Conservation (phyloP, 2,797 vertebrate species). For the Enoplosus armatus region DNA sequence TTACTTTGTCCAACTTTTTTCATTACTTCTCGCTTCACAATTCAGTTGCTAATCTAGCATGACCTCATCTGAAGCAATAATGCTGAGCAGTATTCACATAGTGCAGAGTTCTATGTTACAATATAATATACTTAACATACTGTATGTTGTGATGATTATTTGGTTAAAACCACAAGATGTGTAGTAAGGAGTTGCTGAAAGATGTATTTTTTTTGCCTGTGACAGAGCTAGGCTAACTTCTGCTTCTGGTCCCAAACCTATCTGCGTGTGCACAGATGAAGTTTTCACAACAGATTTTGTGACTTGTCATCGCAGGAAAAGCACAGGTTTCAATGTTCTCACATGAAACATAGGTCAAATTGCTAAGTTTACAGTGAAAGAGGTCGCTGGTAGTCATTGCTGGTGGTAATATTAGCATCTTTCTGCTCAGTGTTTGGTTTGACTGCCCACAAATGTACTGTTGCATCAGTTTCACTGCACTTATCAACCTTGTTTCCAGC, state of each 20-base stretch:
- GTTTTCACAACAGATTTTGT: not conserved
- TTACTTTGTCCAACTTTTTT: slow-evolving; percentile 48
- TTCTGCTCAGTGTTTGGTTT: slow-evolving; percentile 1
- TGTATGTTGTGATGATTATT: not conserved
- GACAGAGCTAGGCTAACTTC: not conserved
- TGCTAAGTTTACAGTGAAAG: not conserved
- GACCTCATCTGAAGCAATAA: slow-evolving; percentile 9
- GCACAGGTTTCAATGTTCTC: not conserved
- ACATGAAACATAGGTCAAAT: not conserved
- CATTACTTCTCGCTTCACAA: slow-evolving; percentile 27
- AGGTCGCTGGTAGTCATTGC: not conserved
- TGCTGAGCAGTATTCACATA: not conserved
- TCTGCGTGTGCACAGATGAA: not conserved
- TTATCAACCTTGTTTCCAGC: not conserved
- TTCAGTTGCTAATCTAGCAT: not conserved
- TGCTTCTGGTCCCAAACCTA: not conserved
- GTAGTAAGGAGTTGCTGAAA: not conserved
- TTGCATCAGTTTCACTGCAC: not conserved
- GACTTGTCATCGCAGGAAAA: not conserved
- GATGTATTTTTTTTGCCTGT: not conserved
- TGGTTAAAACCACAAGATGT: not conserved
- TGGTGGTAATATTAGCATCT: not conserved
- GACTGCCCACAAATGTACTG: not conserved
- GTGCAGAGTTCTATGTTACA: not conserved
- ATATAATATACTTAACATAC: not conserved